A percentile compares a stretch with the other conserved stretches of the same genome.
Evolutionary conservation across 2,888 invertebrate genomes (phyloP).

Genomic region (Gisinianus flammeolus): DNA sequence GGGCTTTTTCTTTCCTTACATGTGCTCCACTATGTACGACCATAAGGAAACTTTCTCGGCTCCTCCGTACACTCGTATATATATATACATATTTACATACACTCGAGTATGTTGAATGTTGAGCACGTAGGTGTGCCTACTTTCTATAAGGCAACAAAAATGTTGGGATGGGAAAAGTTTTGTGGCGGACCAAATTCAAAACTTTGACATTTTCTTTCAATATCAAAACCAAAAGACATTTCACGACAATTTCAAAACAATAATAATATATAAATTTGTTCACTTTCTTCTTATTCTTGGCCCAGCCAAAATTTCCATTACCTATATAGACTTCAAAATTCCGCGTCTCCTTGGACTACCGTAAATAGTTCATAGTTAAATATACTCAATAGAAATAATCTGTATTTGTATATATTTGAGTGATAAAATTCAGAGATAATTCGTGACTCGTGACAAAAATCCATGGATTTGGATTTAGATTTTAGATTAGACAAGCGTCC

Average conservation of each 20-base stretch:
- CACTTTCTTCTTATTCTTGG: too few relatives aligned
- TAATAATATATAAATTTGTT: too few relatives aligned
- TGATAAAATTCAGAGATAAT: too few relatives aligned
- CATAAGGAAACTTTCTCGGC: background rate
- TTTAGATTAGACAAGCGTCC: too few relatives aligned
- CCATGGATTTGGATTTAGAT: too few relatives aligned
- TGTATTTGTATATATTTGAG: background rate
- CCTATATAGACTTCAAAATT: too few relatives aligned
- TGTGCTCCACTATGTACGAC: conserved; percentile 25
- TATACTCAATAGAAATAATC: background rate
- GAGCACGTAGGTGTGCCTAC: conserved; percentile 20
- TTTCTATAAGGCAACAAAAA: background rate
- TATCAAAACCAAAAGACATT: too few relatives aligned
- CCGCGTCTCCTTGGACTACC: background rate
- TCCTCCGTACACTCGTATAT: background rate
- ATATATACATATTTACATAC: background rate
- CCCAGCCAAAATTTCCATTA: too few relatives aligned
- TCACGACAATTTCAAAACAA: too few relatives aligned
- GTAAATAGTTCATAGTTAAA: background rate
- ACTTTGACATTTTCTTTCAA: too few relatives aligned
- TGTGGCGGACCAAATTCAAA: conserved; percentile 30
- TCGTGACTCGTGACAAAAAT: too few relatives aligned
- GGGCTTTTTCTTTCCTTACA: conserved; percentile 30
- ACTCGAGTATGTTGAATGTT: background rate
- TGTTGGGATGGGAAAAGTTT: background rate